Percentiles rank a stretch among this genome's conserved stretches.
Conservation (phyloP, 2,797 vertebrate genomes). For the Falco biarmicus region DNA sequence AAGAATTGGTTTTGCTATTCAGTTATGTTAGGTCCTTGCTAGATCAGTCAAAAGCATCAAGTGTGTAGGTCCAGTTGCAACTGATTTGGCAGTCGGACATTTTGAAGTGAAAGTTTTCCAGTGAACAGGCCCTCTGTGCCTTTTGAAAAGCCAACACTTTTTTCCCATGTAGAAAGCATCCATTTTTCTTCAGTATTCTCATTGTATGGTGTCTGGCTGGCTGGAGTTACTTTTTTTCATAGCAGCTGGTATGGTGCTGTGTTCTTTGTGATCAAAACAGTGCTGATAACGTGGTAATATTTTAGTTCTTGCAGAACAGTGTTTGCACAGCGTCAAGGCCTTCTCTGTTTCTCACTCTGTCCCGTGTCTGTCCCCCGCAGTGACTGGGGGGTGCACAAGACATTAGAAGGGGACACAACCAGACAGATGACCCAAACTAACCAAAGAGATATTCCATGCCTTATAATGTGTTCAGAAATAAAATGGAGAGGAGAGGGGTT, state of each 20-base stretch:
- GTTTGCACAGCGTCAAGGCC: neutral
- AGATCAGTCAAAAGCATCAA: neutral
- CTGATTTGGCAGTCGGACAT: fast-evolving
- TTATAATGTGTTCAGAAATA: neutral
- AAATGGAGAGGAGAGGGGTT: neutral
- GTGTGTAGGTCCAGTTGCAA: neutral
- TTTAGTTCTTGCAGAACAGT: neutral
- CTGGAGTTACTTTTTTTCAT: neutral
- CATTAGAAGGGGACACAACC: fast-evolving
- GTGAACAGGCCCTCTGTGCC: neutral
- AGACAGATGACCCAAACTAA: neutral
- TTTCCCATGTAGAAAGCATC: neutral
- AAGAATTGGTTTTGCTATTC: neutral
- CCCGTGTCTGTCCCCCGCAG: fast-evolving
- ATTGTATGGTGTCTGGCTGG: neutral
- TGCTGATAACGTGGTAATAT: neutral
- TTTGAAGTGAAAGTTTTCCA: neutral
- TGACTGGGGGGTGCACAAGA: neutral
- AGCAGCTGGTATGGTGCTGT: neutral
- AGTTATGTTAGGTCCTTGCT: neutral
- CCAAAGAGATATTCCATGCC: neutral
- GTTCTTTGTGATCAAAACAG: neutral
- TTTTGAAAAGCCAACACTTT: neutral
- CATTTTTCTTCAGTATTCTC: neutral
- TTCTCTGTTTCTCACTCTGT: neutral